Evolutionary conservation across 30 jellyfish, hydroid and myxozoan species (phyloP).

Genomic region (Cassiopea xamachana): DNA sequence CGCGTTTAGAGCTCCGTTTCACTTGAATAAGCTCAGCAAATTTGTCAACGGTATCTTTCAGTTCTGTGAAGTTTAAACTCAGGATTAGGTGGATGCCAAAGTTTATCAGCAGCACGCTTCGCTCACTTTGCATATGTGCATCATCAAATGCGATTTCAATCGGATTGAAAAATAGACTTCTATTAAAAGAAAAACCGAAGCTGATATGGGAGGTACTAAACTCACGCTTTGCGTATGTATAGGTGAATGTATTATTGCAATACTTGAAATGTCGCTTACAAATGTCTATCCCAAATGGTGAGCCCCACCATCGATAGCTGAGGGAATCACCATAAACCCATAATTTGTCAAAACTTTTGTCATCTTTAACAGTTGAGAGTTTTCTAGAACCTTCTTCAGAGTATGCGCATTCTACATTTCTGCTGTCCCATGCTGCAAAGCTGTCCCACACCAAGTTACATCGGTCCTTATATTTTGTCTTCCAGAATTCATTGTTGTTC

Average conservation of each 20-base stretch:
- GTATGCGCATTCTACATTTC: background rate
- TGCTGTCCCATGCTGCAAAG: conserved; percentile 4
- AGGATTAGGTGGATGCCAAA: conserved; percentile 61
- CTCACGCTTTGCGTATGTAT: conserved; percentile 43
- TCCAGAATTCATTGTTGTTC: background rate
- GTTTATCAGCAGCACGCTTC: conserved; percentile 64
- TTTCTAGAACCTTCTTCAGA: background rate
- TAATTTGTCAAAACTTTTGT: conserved; percentile 31
- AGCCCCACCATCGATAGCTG: conserved; percentile 46
- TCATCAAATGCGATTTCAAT: conserved; percentile 7
- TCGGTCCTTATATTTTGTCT: background rate
- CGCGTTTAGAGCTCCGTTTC: background rate
- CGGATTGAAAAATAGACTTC: conserved; percentile 35
- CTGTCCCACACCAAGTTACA: conserved; percentile 23
- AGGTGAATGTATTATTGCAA: conserved; percentile 64
- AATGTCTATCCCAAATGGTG: conserved; percentile 3
- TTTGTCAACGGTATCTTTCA: conserved; percentile 9
- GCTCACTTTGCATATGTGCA: conserved; percentile 29
- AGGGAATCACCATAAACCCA: conserved; percentile 77
- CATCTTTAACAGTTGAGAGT: background rate
- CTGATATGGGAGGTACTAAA: background rate
- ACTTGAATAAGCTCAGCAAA: conserved; percentile 19
- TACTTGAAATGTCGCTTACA: conserved; percentile 40
- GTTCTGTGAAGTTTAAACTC: background rate
- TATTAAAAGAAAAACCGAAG: conserved; percentile 33